Conservation (phyloP, 2,888 invertebrate genomes). For the Anorthoa munda region DNA sequence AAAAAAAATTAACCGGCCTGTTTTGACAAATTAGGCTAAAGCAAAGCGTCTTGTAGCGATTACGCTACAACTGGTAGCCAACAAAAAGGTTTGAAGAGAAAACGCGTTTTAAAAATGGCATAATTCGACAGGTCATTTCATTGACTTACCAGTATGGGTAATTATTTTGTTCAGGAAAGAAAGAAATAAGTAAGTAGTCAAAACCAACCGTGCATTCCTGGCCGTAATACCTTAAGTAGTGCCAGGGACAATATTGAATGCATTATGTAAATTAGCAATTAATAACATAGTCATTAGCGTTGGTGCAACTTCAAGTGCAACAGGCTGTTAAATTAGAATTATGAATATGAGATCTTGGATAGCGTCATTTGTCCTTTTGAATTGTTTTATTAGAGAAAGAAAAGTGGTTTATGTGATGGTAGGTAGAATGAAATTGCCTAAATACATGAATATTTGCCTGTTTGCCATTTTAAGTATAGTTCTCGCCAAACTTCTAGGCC, state of each 20-base stretch:
- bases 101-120: too few species aligned
- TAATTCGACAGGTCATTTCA: background rate
- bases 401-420: too few species aligned
- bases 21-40: too few species aligned
- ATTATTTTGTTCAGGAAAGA: background rate
- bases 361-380: background rate
- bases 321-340: constrained; percentile 5
- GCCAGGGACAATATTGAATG: background rate
- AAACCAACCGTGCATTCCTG: background rate
- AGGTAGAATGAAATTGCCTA: too few species aligned
- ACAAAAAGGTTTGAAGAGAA: too few species aligned
- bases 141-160: background rate
- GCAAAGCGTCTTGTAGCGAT: too few species aligned
- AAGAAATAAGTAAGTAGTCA: too few species aligned
- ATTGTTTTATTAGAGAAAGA: background rate
- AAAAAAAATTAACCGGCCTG: too few species aligned
- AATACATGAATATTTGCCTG: too few species aligned
- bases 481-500: too few species aligned
- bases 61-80: too few species aligned
- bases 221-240: background rate
- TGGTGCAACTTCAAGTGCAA: constrained; percentile 1
- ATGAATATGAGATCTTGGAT: constrained; percentile 1
- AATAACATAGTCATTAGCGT: constrained; percentile 7
- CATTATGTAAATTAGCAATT: constrained; percentile 4
- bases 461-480: too few species aligned